These are phyloP conservation scores for Ophion obscuratus DNA, from an alignment of 2,888 invertebrate genomes.

Conservation along the genomic window DNA sequence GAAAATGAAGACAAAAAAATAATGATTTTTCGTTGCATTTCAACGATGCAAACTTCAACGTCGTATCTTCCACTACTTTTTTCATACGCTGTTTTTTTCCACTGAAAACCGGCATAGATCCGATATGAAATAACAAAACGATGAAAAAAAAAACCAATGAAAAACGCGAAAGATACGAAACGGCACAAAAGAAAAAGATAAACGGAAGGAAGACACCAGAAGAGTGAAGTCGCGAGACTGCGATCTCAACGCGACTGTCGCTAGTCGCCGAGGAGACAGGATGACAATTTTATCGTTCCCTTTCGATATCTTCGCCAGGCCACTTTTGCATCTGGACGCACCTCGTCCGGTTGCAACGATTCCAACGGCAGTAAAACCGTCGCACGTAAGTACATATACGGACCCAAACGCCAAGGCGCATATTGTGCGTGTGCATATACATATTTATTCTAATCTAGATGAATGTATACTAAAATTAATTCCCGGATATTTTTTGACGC, in stretches of 20 bases:
- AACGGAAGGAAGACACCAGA: conserved; percentile 23
- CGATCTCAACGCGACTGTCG: conserved; percentile 47
- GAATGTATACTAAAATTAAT: not conserved
- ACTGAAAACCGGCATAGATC: not conserved
- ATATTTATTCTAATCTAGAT: conserved; percentile 7
- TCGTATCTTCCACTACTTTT: not conserved
- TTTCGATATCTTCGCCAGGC: conserved; percentile 42
- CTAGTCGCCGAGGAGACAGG: conserved; percentile 48
- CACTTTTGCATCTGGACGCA: conserved; percentile 53
- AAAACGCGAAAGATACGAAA: not conserved
- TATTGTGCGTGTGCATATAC: not conserved
- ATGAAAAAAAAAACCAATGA: not conserved
- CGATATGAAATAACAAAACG: not conserved
- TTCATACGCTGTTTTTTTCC: not conserved
- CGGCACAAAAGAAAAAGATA: not conserved
- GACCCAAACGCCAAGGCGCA: not conserved
- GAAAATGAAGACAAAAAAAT: not conserved
- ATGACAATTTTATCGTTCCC: conserved; percentile 45
- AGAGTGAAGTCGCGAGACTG: conserved; percentile 29
- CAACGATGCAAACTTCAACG: not conserved
- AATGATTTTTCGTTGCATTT: too few relatives aligned
- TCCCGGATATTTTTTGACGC: too few relatives aligned
- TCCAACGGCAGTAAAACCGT: conserved; percentile 32
- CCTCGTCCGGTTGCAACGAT: conserved; percentile 55
- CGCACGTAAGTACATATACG: not conserved